Percentiles rank a stretch among this genome's conserved stretches.
phyloP scores from a whole-genome alignment of 1,140 invertebrate species.

The Ceratina japonica region DNA sequence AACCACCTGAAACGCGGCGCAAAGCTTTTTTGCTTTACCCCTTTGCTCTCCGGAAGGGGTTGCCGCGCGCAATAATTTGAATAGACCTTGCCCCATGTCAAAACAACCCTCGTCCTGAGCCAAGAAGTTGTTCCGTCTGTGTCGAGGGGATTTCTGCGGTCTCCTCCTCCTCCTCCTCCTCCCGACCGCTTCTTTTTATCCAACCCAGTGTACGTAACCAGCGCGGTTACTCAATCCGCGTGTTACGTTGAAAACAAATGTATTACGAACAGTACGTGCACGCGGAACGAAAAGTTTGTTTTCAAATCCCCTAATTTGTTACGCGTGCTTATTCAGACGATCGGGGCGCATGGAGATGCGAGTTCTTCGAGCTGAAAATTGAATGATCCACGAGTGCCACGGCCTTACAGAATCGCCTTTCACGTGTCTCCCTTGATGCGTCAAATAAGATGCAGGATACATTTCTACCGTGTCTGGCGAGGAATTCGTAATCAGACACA shows the following conservation, averaged over 20 bases:
- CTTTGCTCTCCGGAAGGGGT: slow-evolving; percentile 36
- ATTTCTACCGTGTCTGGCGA: too few relatives aligned
- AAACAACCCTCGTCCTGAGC: slow-evolving; percentile 59
- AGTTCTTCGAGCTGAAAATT: slow-evolving; percentile 5
- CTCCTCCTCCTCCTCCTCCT: slow-evolving; percentile 22
- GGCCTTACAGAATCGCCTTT: neutral
- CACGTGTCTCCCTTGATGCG: neutral
- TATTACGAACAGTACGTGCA: slow-evolving; percentile 24
- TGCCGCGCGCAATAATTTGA: slow-evolving; percentile 61
- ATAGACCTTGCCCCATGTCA: slow-evolving; percentile 51
- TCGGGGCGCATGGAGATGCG: neutral
- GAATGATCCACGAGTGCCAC: neutral
- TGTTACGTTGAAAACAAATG: slow-evolving; percentile 30
- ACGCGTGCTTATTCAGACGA: slow-evolving; percentile 17
- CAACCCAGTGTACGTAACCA: slow-evolving; percentile 36
- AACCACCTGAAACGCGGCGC: slow-evolving; percentile 40
- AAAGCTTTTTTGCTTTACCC: slow-evolving; percentile 35
- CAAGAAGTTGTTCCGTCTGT: slow-evolving; percentile 52
- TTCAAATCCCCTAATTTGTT: slow-evolving; percentile 29
- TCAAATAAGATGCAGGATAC: neutral
- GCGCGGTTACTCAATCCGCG: slow-evolving; percentile 23
- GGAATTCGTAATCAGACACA: too few relatives aligned
- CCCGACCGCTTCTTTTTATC: slow-evolving; percentile 55
- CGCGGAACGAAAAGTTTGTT: slow-evolving; percentile 18
- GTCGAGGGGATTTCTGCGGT: slow-evolving; percentile 43